Evolutionary conservation across 2,888 invertebrate genomes (phyloP).

Genomic region (Archips crataeganus): DNA sequence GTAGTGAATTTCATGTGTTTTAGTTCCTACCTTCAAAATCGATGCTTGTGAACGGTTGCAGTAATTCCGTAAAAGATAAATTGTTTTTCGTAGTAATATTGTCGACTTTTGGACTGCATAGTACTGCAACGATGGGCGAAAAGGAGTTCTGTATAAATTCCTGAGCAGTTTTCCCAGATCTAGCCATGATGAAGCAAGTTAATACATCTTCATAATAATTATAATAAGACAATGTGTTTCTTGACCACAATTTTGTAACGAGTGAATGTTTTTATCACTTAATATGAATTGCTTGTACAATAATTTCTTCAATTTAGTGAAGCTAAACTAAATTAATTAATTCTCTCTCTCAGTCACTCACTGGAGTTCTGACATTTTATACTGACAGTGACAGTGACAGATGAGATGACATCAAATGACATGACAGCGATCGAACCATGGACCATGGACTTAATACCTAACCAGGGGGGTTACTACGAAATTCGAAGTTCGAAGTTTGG

Average conservation of each 20-base stretch:
- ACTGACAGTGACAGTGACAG: no score
- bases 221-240: not conserved
- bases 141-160: constrained; percentile 96
- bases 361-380: no score
- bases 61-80: constrained; percentile 94
- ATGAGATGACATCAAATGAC: no score
- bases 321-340: no score
- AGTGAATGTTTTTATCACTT: not conserved
- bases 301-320: no score
- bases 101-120: constrained; percentile 94
- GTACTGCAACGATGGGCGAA: constrained; percentile 94
- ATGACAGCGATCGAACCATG: no score
- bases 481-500: no score
- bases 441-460: no score
- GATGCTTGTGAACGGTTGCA: constrained; percentile 95
- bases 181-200: constrained; percentile 54
- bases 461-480: no score
- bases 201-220: constrained; percentile 16
- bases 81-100: constrained; percentile 95
- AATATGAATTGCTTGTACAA: not conserved
- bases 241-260: not conserved
- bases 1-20: no score
- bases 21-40: constrained; percentile 76
- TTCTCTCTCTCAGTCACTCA: no score
- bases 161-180: constrained; percentile 86